Conservation (phyloP, 2,797 vertebrate species). For the Lagocephalus sceleratus region DNA sequence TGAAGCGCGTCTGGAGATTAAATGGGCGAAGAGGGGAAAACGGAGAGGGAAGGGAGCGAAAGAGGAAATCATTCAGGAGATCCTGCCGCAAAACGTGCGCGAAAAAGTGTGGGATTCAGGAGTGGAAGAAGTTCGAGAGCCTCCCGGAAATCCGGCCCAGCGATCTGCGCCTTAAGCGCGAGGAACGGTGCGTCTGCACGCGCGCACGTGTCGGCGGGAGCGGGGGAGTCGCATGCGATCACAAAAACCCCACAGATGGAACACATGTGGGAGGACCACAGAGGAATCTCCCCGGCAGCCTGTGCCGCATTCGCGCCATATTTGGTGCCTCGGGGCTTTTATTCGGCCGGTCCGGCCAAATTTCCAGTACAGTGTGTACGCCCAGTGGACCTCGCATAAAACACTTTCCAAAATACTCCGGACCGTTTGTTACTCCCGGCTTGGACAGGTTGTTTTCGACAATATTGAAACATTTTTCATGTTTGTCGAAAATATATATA, state of each 20-base stretch:
- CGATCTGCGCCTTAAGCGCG: constrained; percentile 5
- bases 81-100: background rate
- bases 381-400: constrained; percentile 37
- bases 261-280: constrained; percentile 55
- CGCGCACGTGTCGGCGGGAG: constrained; percentile 11
- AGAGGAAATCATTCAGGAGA: constrained; percentile 40
- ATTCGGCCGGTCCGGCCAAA: constrained; percentile 64
- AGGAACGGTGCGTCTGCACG: background rate
- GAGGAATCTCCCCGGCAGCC: constrained; percentile 59
- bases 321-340: constrained; percentile 62
- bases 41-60: background rate
- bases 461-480: constrained; percentile 30
- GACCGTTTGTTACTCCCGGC: constrained; percentile 45
- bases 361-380: constrained; percentile 58
- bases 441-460: constrained; percentile 38
- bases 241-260: constrained; percentile 54
- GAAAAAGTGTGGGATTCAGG: background rate
- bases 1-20: constrained; percentile 2
- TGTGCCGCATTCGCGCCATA: constrained; percentile 56
- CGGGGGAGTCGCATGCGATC: constrained; percentile 36
- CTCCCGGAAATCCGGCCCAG: constrained; percentile 19
- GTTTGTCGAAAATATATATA: constrained; percentile 38
- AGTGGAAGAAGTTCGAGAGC: constrained; percentile 17
- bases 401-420: constrained; percentile 56
- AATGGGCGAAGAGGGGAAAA: constrained; percentile 2